Evolutionary conservation across 2,113 vertebrate genomes (phyloP).

Genomic region (Irena cyanogastra): DNA sequence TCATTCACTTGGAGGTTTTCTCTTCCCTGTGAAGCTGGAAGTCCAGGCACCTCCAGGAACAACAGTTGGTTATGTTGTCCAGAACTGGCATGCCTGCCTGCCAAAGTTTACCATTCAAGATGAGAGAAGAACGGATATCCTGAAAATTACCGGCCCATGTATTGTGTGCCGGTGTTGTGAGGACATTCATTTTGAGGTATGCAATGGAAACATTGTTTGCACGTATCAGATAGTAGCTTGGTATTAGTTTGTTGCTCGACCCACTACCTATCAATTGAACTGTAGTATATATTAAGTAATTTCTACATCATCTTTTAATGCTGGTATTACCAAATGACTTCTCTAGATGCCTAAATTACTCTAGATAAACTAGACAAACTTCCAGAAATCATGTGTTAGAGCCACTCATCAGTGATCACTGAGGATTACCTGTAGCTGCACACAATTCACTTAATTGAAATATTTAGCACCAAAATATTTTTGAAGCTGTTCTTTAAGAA

Average conservation of each 20-base stretch:
- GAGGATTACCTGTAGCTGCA: neutral
- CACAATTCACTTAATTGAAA: neutral
- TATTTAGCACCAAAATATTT: neutral
- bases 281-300: neutral
- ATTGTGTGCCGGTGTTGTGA: conserved; percentile 82
- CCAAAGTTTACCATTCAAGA: conserved; percentile 87
- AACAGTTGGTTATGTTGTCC: conserved; percentile 83
- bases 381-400: neutral
- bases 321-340: neutral
- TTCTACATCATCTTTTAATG: neutral
- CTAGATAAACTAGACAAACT: neutral
- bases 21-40: conserved; percentile 79
- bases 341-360: neutral
- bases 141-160: conserved; percentile 88
- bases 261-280: neutral
- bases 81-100: conserved; percentile 86
- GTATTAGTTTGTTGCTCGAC: neutral
- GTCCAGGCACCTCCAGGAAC: conserved; percentile 86
- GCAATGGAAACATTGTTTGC: neutral
- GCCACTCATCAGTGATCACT: neutral
- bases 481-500: neutral
- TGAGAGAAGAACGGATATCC: conserved; percentile 75
- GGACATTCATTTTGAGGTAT: conserved; percentile 90
- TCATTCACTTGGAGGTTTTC: neutral
- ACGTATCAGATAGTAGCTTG: neutral